phyloP scores from a whole-genome alignment of 2,888 invertebrate species.

The Conchocele bisecta region DNA sequence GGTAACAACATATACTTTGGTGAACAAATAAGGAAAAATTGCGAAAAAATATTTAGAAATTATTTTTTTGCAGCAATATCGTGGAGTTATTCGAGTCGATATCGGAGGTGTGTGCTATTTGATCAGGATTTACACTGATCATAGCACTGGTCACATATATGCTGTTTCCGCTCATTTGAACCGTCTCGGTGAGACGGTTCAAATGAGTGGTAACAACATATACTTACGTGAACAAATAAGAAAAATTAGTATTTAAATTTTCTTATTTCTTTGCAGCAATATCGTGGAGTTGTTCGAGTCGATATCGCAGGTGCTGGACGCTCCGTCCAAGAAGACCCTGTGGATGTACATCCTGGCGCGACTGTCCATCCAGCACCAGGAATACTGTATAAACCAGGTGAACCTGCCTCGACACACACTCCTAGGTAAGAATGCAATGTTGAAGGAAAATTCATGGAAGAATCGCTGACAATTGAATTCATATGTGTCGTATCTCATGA shows the following conservation, averaged over 20 bases:
- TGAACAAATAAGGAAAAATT: not conserved
- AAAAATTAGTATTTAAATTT: not conserved
- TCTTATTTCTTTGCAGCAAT: conserved; percentile 67
- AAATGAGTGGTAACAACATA: too few species aligned
- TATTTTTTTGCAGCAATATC: conserved; percentile 72
- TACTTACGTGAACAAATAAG: not conserved
- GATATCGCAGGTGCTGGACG: conserved; percentile 74
- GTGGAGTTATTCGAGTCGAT: conserved; percentile 71
- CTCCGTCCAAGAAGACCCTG: conserved; percentile 79
- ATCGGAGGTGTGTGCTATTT: conserved; percentile 59
- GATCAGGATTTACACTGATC: too few species aligned
- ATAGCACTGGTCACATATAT: too few species aligned
- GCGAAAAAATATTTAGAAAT: not conserved
- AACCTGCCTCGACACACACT: conserved; percentile 66
- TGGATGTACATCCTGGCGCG: conserved; percentile 79
- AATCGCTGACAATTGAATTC: too few species aligned
- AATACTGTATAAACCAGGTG: conserved; percentile 75
- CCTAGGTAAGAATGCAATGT: conserved; percentile 68
- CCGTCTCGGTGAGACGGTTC: too few species aligned
- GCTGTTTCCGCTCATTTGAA: too few species aligned
- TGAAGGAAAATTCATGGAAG: too few species aligned
- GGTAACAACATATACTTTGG: too few species aligned
- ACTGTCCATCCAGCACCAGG: conserved; percentile 74
- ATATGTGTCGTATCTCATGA: too few species aligned
- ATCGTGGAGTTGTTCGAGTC: conserved; percentile 73